Evolutionary conservation across 2,113 vertebrate species (phyloP), one percentile per base, ranked within the genome.

Genomic region (Dromaius novaehollandiae): DNA sequence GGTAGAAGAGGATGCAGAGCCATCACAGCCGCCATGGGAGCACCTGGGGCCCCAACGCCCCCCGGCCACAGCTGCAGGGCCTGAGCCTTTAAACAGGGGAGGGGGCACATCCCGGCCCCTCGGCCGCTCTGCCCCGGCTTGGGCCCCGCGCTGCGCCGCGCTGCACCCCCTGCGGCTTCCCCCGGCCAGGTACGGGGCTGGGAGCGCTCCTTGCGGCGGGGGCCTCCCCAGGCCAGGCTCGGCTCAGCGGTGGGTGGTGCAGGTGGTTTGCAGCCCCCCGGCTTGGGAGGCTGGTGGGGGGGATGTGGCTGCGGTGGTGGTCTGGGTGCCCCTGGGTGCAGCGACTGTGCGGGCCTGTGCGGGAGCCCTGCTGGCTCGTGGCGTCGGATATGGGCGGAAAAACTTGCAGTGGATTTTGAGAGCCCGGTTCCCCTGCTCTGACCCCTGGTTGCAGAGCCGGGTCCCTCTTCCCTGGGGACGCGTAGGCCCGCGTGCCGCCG

Each of bases 41-140:
- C n/a, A 74, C 63, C 68, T 48, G n/a, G 53, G 83, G 34, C 48
- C 25, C 34, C 51, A 48, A 38, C 20, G 11, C 11, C 3, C 0
- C 2, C 8, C 26, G 60, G 2, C 9, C 70, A 44, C 80, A 88
- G 66, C 63, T 90, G 75, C 0, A 14, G 53, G 3, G 0, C 5
- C 3, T 9, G 34, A 92, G 30, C 22, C 13, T 81, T 77, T 65
- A 88, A 94, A 77, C 4, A 77, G 36, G 8, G 38, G 9, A 71
- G 5, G 0, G 16, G 42, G 18, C 0, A 3, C 1, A 0, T 32
- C 0, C 1, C 0, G 11, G 0, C 1, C 1, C 1, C 3, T 53
- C 6, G 8, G 20, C 8, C 66, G n/a, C 20, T 61, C 46, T 55
- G 42, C 4, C 2, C 6, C 1, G 1, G 3, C 11, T 86, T 13